These are phyloP conservation scores for Ranitomeya imitator DNA, from an alignment of 2,113 vertebrate species.

Conservation along the genomic window DNA sequence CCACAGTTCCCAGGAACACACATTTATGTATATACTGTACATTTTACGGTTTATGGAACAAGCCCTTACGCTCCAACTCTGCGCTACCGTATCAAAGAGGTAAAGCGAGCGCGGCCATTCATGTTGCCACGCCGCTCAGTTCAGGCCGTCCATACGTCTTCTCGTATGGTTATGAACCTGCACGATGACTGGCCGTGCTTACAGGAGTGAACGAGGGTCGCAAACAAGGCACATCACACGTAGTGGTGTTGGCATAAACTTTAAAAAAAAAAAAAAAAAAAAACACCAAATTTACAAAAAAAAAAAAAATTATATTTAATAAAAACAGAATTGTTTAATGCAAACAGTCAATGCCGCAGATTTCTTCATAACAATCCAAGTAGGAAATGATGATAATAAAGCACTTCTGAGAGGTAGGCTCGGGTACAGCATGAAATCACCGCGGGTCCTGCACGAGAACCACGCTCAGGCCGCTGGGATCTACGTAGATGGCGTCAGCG, in stretches of 20 bases:
- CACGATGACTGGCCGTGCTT: not conserved
- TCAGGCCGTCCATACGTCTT: no score
- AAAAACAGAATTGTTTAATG: not conserved
- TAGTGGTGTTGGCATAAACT: not conserved
- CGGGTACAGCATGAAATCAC: not conserved
- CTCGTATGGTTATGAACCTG: not conserved
- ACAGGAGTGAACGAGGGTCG: not conserved
- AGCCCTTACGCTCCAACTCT: no score
- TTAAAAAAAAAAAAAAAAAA: not conserved
- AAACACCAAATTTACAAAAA: not conserved
- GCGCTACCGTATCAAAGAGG: no score
- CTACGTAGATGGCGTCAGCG: not conserved
- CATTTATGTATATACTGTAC: no score
- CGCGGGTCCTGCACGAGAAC: not conserved
- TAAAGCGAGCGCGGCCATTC: no score
- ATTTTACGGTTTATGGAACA: no score
- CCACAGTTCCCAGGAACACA: no score
- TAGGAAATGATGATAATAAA: not conserved
- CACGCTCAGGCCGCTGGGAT: not conserved
- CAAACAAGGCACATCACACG: constrained; percentile 33
- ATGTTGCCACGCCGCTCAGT: no score
- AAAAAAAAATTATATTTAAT: not conserved
- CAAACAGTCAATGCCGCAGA: not conserved
- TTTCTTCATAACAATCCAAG: constrained; percentile 31
- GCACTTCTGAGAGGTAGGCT: constrained; percentile 25